Conservation (phyloP, 1,140 invertebrate genomes). For the Hyphantria cunea region DNA sequence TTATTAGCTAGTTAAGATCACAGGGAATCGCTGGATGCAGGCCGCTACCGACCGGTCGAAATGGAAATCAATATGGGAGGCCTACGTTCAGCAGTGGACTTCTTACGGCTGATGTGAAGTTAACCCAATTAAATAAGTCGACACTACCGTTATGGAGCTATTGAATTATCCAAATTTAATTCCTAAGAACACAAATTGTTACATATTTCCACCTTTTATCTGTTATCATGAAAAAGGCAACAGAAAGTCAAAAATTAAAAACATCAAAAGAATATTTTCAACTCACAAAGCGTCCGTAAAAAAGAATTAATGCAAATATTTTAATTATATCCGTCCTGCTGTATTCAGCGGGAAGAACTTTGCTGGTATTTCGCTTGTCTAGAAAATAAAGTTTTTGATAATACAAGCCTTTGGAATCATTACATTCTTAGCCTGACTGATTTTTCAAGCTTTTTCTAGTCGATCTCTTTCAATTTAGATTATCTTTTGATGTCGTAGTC, state of each 20-base stretch:
- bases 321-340: neutral
- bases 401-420: conserved; percentile 10
- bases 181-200: neutral
- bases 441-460: conserved; percentile 3
- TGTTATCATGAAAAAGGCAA: neutral
- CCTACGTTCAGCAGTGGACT: too few species aligned
- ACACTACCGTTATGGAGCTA: neutral
- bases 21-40: too few species aligned
- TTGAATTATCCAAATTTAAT: neutral
- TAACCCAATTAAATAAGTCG: neutral
- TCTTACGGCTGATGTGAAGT: too few species aligned
- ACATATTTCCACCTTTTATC: neutral
- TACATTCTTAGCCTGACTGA: conserved; percentile 2
- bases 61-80: too few species aligned
- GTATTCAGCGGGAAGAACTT: neutral
- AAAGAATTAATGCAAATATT: neutral
- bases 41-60: too few species aligned
- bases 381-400: neutral
- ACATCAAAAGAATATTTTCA: neutral
- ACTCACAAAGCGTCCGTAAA: neutral
- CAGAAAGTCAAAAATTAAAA: neutral
- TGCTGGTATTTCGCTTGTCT: neutral
- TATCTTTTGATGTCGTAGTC: conserved; percentile 8
- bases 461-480: conserved; percentile 17
- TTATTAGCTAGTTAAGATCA: too few species aligned